A percentile compares a stretch with the other conserved stretches of the same genome.
phyloP scores from a whole-genome alignment of 2,797 vertebrate genomes.

The Spinus pinus region DNA sequence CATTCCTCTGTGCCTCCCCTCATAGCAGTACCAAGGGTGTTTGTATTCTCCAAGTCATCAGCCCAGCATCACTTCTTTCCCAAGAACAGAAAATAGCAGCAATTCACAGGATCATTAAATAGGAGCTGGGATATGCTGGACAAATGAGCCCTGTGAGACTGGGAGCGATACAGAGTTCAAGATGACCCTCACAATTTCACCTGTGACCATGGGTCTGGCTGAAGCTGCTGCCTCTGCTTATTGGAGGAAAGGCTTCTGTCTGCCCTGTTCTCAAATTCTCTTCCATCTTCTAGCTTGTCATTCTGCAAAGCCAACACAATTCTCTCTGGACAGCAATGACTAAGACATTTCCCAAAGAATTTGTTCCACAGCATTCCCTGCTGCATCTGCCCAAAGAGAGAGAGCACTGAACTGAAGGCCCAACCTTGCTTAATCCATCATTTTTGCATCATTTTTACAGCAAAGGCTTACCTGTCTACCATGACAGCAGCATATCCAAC shows the following conservation, averaged over 20 bases:
- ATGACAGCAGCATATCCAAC: not conserved
- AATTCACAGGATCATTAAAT: not conserved
- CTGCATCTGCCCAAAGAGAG: not conserved
- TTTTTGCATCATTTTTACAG: not conserved
- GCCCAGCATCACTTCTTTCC: not conserved
- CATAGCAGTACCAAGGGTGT: not conserved
- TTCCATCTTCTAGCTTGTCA: not conserved
- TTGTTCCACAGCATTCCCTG: accelerated
- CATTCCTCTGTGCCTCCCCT: not conserved
- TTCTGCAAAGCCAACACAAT: not conserved
- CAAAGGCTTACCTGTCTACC: not conserved
- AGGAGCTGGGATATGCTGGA: not conserved
- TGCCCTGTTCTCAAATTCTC: not conserved
- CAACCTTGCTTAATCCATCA: not conserved
- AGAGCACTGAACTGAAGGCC: not conserved
- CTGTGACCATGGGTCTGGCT: not conserved
- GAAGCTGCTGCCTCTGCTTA: not conserved
- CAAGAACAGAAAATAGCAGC: not conserved
- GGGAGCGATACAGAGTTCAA: not conserved
- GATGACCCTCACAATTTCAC: not conserved
- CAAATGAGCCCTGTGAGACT: not conserved
- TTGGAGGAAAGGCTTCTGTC: not conserved
- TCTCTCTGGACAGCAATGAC: not conserved
- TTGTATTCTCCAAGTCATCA: not conserved
- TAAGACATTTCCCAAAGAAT: not conserved